Conservation (phyloP, 1,140 invertebrate genomes). For the Drosophila ficusphila region DNA sequence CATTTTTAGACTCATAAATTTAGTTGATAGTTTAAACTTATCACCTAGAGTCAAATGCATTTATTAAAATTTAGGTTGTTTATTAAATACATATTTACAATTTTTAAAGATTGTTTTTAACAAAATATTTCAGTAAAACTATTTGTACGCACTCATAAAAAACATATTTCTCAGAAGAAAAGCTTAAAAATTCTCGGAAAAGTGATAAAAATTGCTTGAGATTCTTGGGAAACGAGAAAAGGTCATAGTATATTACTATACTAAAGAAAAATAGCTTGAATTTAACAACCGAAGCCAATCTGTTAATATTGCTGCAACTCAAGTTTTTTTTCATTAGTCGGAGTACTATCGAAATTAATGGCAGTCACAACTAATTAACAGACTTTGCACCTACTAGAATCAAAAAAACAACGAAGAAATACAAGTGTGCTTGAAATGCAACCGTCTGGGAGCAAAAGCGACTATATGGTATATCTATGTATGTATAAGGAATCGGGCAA, state of each 20-base stretch:
- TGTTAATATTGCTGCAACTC: background rate
- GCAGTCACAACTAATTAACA: slow-evolving; percentile 2
- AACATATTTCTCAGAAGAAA: background rate
- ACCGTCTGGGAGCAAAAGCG: slow-evolving; percentile 20
- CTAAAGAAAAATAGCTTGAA: background rate
- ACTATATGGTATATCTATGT: background rate
- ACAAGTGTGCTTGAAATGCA: slow-evolving; percentile 27
- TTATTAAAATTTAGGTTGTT: no score
- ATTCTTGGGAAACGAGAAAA: background rate
- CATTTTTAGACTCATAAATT: background rate
- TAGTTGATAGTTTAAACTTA: background rate
- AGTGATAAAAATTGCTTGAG: no score
- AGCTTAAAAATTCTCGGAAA: background rate
- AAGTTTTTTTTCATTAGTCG: background rate
- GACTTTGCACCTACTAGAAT: slow-evolving; percentile 18
- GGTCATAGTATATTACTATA: no score
- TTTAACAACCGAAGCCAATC: background rate
- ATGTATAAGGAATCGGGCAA: slow-evolving; percentile 5
- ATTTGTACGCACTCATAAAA: background rate
- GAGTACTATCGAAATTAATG: background rate
- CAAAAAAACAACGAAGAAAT: background rate
- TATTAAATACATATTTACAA: no score
- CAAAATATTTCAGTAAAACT: no score
- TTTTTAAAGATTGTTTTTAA: no score
- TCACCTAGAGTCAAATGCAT: background rate